A percentile compares a stretch with the other conserved stretches of the same genome.
These are phyloP conservation scores for Zaprionus camerounensis DNA, from an alignment of 1,140 invertebrate species.

Conservation along the genomic window DNA sequence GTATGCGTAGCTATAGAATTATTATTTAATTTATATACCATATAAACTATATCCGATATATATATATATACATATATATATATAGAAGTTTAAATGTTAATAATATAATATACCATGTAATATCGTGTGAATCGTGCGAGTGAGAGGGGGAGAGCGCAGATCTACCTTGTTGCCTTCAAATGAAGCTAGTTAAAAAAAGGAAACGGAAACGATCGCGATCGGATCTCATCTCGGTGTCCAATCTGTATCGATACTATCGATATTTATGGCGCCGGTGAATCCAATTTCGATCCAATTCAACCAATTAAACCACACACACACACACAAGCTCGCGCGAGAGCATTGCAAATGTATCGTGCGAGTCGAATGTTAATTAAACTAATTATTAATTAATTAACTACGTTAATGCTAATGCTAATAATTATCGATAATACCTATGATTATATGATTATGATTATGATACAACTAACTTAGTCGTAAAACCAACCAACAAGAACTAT, in stretches of 20 bases:
- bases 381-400: constrained; percentile 41
- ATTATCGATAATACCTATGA: constrained; percentile 19
- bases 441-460: constrained; percentile 30
- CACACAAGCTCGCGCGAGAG: constrained; percentile 32
- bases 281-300: constrained; percentile 16
- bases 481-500: constrained; percentile 27
- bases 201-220: constrained; percentile 6
- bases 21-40: constrained; percentile 63
- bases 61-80: constrained; percentile 19
- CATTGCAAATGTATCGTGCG: constrained; percentile 69
- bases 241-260: not conserved
- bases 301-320: constrained; percentile 17
- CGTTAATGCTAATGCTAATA: constrained; percentile 39
- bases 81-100: constrained; percentile 50
- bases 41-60: constrained; percentile 24
- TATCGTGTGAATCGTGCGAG: constrained; percentile 64
- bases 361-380: constrained; percentile 29
- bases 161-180: constrained; percentile 84
- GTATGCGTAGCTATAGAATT: constrained; percentile 69
- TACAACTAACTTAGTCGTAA: constrained; percentile 25
- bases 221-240: not conserved
- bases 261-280: not conserved
- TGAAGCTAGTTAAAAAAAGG: constrained; percentile 80
- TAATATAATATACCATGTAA: constrained; percentile 53
- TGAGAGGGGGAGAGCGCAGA: constrained; percentile 58